Evolutionary conservation across 2,888 invertebrate genomes (phyloP), one percentile per base, ranked within the genome.

Genomic region (Eilema griseolum): DNA sequence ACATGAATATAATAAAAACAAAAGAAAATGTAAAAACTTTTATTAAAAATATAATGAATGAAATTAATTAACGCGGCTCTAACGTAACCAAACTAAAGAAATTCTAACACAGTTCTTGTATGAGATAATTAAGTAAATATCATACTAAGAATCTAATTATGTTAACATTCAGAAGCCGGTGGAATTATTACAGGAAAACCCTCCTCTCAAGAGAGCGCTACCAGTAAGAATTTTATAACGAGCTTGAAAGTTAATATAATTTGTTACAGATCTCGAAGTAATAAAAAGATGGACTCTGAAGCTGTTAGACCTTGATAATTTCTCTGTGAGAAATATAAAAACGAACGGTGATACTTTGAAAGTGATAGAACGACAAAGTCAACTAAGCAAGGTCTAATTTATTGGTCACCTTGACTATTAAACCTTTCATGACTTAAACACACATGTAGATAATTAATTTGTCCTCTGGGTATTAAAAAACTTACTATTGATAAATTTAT

Each of bases 191-290:
- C 67, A 72, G 79, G 76, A 73, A 71, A 81, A 80, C 71, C 69
- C 77, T 12, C 33, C 28, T 56, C 77, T 71, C 76, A 64, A 56
- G 67, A 78, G 71, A 69, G 72, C 37, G 16, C 66, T 68, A 70
- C 63, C 77, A 57, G 75, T 69, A 46, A 69, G 72, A 79, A 80
- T 80, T 82, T 77, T 80, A 76, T 85, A 84, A 83, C 74, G 71
- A 75, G 73, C 71, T 76, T 26, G 61, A 70, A 80, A 76, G 71
- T 81, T 82, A 60, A 74, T 72, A 80, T 73, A 82, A 76, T 82
- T 81, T 77, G 28, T 73, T 66, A 66, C 33, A 65, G 52, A 77
- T 69, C 73, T 67, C 69, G 64, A 75, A 80, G 77, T 68, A 65
- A 73, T 73, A 73, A 75, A 80, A 79, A 80, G 66, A 74, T 72